Evolutionary conservation across 92 coral and sea anemone genomes (phyloP).

Genomic region (Porites rus): DNA sequence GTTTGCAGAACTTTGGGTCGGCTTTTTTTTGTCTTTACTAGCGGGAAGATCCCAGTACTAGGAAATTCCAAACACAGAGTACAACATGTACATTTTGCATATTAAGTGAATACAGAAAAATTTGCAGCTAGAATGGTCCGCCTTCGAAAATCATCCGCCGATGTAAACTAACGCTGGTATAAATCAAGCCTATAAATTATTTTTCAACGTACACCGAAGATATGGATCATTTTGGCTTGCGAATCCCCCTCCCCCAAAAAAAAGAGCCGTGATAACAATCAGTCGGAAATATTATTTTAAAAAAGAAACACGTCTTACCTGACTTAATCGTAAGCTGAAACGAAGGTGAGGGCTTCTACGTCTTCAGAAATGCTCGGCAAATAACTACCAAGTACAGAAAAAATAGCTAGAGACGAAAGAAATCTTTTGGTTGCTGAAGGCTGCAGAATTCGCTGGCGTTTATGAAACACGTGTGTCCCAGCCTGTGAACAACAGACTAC

Average conservation of each 20-base stretch:
- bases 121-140: too few relatives aligned
- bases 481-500: neutral
- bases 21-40: too few relatives aligned
- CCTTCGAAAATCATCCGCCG: too few relatives aligned
- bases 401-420: slow-evolving; percentile 14
- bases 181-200: neutral
- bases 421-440: slow-evolving; percentile 5
- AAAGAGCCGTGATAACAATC: neutral
- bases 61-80: too few relatives aligned
- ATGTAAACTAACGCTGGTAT: neutral
- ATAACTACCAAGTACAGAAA: neutral
- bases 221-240: neutral
- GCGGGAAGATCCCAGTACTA: too few relatives aligned
- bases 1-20: too few relatives aligned
- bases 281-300: neutral
- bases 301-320: slow-evolving; percentile 6
- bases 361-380: slow-evolving; percentile 6
- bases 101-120: too few relatives aligned
- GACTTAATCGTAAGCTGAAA: neutral
- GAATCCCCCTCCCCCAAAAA: too few relatives aligned
- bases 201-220: neutral
- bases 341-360: slow-evolving; percentile 7
- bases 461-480: slow-evolving; percentile 1
- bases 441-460: slow-evolving; percentile 5
- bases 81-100: too few relatives aligned